These are phyloP conservation scores for Notarius quadriscutis DNA, from an alignment of 2,113 vertebrate species.

Conservation along the genomic window DNA sequence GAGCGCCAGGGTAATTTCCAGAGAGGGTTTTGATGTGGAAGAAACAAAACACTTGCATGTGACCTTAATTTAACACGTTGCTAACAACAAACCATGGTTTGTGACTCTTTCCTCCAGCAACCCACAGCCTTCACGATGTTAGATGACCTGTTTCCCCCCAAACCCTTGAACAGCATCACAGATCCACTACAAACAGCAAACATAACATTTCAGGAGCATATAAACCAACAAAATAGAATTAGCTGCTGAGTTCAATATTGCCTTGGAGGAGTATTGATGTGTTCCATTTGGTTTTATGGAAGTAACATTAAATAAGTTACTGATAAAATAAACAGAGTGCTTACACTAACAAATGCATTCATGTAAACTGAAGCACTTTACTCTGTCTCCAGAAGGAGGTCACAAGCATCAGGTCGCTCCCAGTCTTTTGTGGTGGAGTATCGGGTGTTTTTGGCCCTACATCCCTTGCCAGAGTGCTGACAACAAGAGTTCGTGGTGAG, in stretches of 20 bases:
- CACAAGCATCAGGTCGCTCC: slow-evolving; percentile 29
- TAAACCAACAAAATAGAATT: neutral
- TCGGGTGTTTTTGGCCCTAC: slow-evolving; percentile 38
- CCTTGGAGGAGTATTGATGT: neutral
- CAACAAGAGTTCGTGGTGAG: slow-evolving; percentile 30
- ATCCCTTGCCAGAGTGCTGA: slow-evolving; percentile 36
- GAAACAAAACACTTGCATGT: neutral
- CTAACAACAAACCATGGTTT: neutral
- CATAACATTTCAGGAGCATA: slow-evolving; percentile 3
- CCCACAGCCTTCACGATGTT: slow-evolving; percentile 22
- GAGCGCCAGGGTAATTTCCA: slow-evolving; percentile 35
- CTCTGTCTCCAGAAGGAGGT: slow-evolving; percentile 7
- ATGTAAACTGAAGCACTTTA: slow-evolving; percentile 9
- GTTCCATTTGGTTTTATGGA: neutral
- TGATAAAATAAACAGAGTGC: neutral
- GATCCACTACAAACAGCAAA: slow-evolving; percentile 5
- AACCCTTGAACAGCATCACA: neutral
- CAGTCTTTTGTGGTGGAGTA: slow-evolving; percentile 42
- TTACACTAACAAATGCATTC: neutral
- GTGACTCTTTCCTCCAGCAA: neutral
- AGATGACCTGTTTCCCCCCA: slow-evolving; percentile 32
- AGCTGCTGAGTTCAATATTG: neutral
- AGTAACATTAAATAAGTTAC: neutral
- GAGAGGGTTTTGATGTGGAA: slow-evolving; percentile 11
- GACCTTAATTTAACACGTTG: neutral